Base-by-base conservation (phyloP, 2,888 invertebrate genomes). In the Rhagophthalmus giganteus region DNA sequence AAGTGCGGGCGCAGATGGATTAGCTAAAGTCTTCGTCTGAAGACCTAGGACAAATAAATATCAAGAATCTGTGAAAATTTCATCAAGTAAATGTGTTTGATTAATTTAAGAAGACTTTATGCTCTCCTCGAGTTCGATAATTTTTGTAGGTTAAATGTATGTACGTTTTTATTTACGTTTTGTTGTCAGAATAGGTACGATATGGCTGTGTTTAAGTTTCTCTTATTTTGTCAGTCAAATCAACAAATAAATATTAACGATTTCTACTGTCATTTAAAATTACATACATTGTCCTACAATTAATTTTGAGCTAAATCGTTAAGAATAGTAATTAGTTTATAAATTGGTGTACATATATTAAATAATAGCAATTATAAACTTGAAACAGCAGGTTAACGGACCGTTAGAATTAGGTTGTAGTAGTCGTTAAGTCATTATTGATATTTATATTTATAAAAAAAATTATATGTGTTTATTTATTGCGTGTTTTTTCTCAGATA, bases 21-120 rank as follows among this genome's bases (percentile, higher is more conserved):
- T 99, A 73, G 97, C 96, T 72, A 99, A 99, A 82, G 97, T 99
- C 74, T 99, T 96, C 82, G 93, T 94, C 76, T 94, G 76, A 78
- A 57, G 13, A 9, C 27, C 9, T 20, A 38, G 7, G 20, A 14
- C 15, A 20, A 20, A 20, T 20, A 20, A 20, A 7, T 20, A 20
- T 20, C 6, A 24, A 27, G 5, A 5, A 31, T 16, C 9, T 30
- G 24, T 28, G 41, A 41, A 12, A 35, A 28, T 14, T 30, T 40
- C 25, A 41, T 38, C 33, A n/a, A 27, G 28, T 49, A 49, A 35
- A 25, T 49, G 47, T 40, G 47, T 40, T 13, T 40, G 31, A 39
- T 35, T 27, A 34, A 15, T 24, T 30, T 15, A 38, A 44, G 44
- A 39, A 38, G 50, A 33, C 44, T 50, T 37, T 50, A 44, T 50